Evolutionary conservation across 2,113 vertebrate species (phyloP), one percentile per base, ranked within the genome.

Genomic region (Scatophagus argus): DNA sequence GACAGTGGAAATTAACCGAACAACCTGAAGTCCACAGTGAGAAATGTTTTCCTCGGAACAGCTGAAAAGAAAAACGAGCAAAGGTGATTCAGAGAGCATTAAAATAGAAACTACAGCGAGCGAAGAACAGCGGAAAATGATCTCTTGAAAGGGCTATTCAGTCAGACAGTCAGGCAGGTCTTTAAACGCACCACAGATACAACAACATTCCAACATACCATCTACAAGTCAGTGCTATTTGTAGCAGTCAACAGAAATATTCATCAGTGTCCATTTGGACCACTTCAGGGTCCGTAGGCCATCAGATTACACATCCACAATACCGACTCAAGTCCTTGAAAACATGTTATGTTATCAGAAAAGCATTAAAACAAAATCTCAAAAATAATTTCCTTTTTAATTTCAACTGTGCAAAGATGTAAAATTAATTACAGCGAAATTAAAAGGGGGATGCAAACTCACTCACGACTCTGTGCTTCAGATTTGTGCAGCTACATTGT

Each of bases 1-100:
- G n/a, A 84, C 63, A 72, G 64, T 4, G 68, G 43, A 46, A 75
- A 82, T 63, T 55, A 83, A 88, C 27, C 39, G 49, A 79, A 77
- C 46, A 62, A 64, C 25, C 64, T 46, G 13, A 79, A 79, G 14
- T 21, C 31, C 6, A 17, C 44, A 32, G 29, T 31, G 29, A 55
- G 27, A 59, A 77, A 71, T 59, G 17, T 43, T 41, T 55, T 55
- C 27, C n/a, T 75, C 9, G 17, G 8, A 72, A 56, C 14, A 16
- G 47, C 14, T 13, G 36, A 8, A 38, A 54, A 29, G 2, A 70
- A 36, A 60, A 56, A 71, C 11, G 39, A 44, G 44, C 27, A 39
- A 55, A 52, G 21, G 23, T 6, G 27, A 51, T 32, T 23, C 2
- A 43, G n/a, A 66, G 27, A 52, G 51, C 23, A 9, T 49, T 46